Conservation (phyloP, 2,113 vertebrate genomes). For the Mola mola region DNA sequence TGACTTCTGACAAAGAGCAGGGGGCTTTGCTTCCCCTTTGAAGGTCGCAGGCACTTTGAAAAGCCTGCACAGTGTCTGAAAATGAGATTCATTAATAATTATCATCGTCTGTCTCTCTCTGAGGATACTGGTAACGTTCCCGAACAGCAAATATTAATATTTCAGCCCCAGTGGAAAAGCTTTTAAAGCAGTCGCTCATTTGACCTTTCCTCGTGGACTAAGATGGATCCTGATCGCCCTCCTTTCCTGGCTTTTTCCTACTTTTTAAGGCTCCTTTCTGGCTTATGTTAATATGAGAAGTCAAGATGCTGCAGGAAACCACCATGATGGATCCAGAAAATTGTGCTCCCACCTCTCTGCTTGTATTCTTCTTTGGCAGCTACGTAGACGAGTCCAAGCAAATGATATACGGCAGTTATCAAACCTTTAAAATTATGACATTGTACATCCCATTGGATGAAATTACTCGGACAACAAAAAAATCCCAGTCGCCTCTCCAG, state of each 20-base stretch:
- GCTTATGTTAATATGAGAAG: conserved; percentile 17
- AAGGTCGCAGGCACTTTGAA: conserved; percentile 59
- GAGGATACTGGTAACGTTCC: conserved; percentile 58
- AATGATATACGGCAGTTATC: too few relatives aligned
- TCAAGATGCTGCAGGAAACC: conserved; percentile 34
- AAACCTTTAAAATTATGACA: too few relatives aligned
- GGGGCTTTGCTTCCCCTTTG: conserved; percentile 32
- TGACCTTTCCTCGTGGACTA: conserved; percentile 45
- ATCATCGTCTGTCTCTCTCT: conserved; percentile 59
- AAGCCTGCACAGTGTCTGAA: conserved; percentile 62
- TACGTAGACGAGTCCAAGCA: too few relatives aligned
- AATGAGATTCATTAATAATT: conserved; percentile 78
- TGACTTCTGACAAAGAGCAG: conserved; percentile 35
- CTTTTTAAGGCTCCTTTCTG: background rate
- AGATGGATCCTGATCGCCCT: conserved; percentile 29
- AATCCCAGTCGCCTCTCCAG: too few relatives aligned
- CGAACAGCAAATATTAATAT: conserved; percentile 76
- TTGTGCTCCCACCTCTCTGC: conserved; percentile 13
- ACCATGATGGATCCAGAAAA: conserved; percentile 23
- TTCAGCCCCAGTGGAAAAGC: conserved; percentile 63
- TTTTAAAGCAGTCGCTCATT: conserved; percentile 74
- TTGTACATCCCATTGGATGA: too few relatives aligned
- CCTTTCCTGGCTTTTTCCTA: conserved; percentile 47
- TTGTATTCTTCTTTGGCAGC: conserved; percentile 12
- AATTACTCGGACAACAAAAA: too few relatives aligned